Conservation (phyloP, 2,113 vertebrate species). For the Psittacula cyanocephala region DNA sequence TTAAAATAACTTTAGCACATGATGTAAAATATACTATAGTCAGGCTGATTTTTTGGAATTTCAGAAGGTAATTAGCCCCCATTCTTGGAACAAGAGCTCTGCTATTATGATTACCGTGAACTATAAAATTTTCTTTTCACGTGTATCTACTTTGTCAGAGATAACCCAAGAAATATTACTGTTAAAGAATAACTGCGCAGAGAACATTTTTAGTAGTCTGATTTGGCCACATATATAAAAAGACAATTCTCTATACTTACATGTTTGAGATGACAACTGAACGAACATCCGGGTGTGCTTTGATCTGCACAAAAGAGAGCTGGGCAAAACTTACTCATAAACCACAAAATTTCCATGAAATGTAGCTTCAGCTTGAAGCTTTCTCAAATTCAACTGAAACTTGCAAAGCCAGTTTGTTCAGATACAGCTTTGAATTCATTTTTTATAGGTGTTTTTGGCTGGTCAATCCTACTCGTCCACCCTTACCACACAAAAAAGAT, state of each 20-base stretch:
- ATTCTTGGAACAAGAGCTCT: constrained; percentile 49
- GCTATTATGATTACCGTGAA: constrained; percentile 64
- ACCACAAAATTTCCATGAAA: background rate
- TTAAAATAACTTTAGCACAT: constrained; percentile 73
- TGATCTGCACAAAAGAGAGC: background rate
- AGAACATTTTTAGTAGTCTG: background rate
- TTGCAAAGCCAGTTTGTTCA: background rate
- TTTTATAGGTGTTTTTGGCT: background rate
- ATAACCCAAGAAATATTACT: background rate
- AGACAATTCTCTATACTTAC: background rate
- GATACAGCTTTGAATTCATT: background rate
- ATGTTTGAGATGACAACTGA: background rate
- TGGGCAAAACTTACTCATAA: background rate
- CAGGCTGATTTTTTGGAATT: constrained; percentile 72
- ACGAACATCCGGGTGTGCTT: background rate
- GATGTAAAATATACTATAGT: constrained; percentile 73
- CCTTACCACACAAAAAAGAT: background rate
- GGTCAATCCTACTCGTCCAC: background rate
- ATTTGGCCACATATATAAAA: background rate
- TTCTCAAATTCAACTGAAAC: background rate
- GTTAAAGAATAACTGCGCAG: background rate
- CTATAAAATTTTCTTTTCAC: constrained; percentile 12
- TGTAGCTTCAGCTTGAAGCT: background rate
- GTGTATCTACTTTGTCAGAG: background rate
- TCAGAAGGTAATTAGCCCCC: constrained; percentile 70